phyloP scores from a whole-genome alignment of 2,113 vertebrate species.

The Dasyurus viverrinus region DNA sequence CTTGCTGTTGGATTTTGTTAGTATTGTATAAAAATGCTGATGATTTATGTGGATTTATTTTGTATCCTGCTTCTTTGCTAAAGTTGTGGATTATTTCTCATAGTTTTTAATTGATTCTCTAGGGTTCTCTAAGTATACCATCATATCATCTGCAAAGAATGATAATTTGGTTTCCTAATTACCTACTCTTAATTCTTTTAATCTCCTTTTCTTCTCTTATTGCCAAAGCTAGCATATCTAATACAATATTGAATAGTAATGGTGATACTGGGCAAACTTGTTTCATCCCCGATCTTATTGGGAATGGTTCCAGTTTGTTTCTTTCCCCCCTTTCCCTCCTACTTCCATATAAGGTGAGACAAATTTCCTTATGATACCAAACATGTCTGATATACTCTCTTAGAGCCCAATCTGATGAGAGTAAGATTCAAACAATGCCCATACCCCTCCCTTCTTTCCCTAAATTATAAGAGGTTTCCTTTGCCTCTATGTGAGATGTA shows the following conservation, averaged over 20 bases:
- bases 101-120: neutral
- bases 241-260: neutral
- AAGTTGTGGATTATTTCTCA: neutral
- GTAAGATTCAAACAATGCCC: too few species aligned
- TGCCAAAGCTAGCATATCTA: neutral
- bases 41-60: neutral
- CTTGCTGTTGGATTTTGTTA: neutral
- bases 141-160: neutral
- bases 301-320: too few species aligned
- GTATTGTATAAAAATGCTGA: neutral
- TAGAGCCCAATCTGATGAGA: too few species aligned
- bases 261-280: neutral
- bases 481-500: too few species aligned
- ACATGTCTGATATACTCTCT: too few species aligned
- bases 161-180: neutral
- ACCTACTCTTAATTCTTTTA: neutral
- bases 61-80: neutral
- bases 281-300: neutral
- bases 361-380: too few species aligned
- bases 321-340: too few species aligned
- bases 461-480: too few species aligned
- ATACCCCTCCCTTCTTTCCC: too few species aligned
- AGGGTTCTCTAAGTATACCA: neutral
- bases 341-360: too few species aligned
- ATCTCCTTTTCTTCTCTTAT: neutral